A percentile compares a stretch with the other conserved stretches of the same genome.
Conservation (phyloP, 2,888 invertebrate species). For the Plemyria rubiginata region DNA sequence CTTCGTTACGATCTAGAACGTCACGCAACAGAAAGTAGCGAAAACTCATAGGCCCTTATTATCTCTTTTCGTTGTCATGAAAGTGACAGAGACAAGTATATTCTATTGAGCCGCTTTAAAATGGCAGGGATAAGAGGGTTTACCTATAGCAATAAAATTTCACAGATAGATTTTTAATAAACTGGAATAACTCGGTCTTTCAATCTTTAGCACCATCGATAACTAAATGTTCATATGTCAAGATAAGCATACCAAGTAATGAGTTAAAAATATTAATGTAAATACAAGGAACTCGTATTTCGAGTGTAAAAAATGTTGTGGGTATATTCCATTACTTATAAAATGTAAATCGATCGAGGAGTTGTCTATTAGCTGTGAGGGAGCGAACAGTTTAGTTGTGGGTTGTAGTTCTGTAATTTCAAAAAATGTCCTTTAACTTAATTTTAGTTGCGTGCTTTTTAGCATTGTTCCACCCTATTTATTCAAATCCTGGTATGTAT, state of each 20-base stretch:
- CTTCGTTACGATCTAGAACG: no score
- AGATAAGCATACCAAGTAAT: not conserved
- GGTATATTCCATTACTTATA: slow-evolving; percentile 25
- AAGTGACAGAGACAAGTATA: no score
- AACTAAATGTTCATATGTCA: not conserved
- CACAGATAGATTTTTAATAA: no score
- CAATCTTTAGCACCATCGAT: no score
- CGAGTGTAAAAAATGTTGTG: slow-evolving; percentile 17
- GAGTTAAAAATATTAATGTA: slow-evolving; percentile 16
- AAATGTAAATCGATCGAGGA: slow-evolving; percentile 15
- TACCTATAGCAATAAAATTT: no score
- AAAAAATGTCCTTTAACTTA: slow-evolving; percentile 27
- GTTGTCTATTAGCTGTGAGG: slow-evolving; percentile 15
- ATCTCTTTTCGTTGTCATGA: no score
- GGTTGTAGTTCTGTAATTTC: not conserved
- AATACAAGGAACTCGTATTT: slow-evolving; percentile 24
- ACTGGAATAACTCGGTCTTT: no score
- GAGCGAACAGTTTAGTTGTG: slow-evolving; percentile 19
- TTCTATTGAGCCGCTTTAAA: no score
- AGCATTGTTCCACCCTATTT: slow-evolving; percentile 23
- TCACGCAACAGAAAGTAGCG: no score
- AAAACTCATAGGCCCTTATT: no score
- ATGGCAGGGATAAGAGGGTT: no score
- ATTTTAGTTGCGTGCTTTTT: slow-evolving; percentile 27
- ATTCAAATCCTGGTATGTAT: slow-evolving; percentile 28